phyloP scores from a whole-genome alignment of 2,888 invertebrate genomes.

The Cephalotes varians region DNA sequence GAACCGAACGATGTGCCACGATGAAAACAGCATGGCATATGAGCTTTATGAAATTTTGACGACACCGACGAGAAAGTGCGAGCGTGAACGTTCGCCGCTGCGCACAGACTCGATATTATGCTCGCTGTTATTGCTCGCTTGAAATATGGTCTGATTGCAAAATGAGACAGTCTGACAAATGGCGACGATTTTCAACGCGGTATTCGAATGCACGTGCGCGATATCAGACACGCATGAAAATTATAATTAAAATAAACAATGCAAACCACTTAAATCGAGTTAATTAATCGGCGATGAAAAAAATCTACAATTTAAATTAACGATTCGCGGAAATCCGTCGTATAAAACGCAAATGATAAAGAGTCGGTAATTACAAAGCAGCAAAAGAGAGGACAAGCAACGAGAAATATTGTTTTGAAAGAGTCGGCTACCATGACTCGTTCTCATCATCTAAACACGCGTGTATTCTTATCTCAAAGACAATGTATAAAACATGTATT shows the following conservation, averaged over 20 bases:
- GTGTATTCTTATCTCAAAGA: slow-evolving; percentile 56
- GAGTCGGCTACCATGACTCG: slow-evolving; percentile 33
- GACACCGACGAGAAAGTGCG: slow-evolving; percentile 1
- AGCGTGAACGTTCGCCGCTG: slow-evolving; percentile 20
- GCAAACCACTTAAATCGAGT: not conserved
- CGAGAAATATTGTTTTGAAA: not conserved
- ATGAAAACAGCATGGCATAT: slow-evolving; percentile 47
- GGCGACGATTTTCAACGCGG: not conserved
- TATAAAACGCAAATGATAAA: not conserved
- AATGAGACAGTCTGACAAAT: slow-evolving; percentile 41
- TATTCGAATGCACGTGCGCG: not conserved
- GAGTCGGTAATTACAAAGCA: not conserved
- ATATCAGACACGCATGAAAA: not conserved
- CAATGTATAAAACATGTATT: too few species aligned
- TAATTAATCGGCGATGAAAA: not conserved
- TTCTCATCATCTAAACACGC: slow-evolving; percentile 65
- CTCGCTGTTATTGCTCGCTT: slow-evolving; percentile 30
- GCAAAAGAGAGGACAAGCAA: not conserved
- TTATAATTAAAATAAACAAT: not conserved
- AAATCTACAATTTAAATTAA: slow-evolving; percentile 29
- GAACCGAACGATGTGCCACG: slow-evolving; percentile 28
- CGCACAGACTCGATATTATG: slow-evolving; percentile 31
- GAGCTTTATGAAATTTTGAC: slow-evolving; percentile 48
- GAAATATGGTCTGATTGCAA: slow-evolving; percentile 41
- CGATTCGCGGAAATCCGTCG: not conserved